Evolutionary conservation across 2,797 vertebrate species (phyloP), one percentile per base, ranked within the genome.

Genomic region (Distichodus sexfasciatus): DNA sequence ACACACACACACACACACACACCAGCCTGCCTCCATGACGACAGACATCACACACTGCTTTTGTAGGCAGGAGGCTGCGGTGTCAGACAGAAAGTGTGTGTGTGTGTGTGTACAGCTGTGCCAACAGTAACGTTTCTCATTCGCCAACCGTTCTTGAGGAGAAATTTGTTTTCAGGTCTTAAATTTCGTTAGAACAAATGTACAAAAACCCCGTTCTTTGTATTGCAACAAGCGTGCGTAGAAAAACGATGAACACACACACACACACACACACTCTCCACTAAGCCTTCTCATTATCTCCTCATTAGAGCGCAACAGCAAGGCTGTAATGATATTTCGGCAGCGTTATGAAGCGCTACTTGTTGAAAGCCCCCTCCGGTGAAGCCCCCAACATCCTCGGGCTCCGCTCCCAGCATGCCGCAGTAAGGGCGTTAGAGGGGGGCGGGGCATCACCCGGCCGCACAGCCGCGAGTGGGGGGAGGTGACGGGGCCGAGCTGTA

Each of bases 261-360:
- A 63, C 66, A 33, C 47, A 66, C 58, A 17, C 55, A 36, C 50
- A 69, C 73, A 64, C 58, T 61, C 68, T 38, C 66, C 64, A 55
- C 72, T 66, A 75, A 62, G 36, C 68, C 51, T 63, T 57, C 66
- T 75, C 69, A 76, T 78, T 72, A 76, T 76, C 67, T 75, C 70
- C 76, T 78, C 73, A 78, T 75, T 78, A 78, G 67, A 38, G 54
- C 4, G 29, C 63, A 19, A 57, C 44, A 62, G 57, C 73, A 70
- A 71, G 28, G 68, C 70, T 64, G 62, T 77, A 69, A 77, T 77
- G 76, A 74, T 77, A 63, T 71, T 73, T 75, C 58, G 67, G 63
- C 66, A 71, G 66, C 55, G 71, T 71, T 79, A 73, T 66, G 60
- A 76, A 71, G 63, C 53, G 2, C 33, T 40, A 69, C 64, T 55